phyloP scores from a whole-genome alignment of 2,113 vertebrate species.

The Calyptommatus sinebrachiatus region DNA sequence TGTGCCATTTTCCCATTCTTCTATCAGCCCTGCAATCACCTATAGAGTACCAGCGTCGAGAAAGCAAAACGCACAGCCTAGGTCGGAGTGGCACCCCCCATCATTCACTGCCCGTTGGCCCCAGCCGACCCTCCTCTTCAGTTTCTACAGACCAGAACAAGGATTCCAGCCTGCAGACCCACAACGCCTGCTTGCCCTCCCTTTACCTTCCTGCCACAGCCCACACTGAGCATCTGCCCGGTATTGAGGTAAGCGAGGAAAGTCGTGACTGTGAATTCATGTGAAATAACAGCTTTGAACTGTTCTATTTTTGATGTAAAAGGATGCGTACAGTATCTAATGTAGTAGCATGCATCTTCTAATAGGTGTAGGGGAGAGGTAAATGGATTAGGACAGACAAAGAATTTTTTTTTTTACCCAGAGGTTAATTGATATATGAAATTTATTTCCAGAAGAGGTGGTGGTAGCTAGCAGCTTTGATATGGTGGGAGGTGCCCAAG shows the following conservation, averaged over 20 bases:
- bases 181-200: slow-evolving; percentile 84
- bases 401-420: too few species aligned
- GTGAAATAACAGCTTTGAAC: not conserved
- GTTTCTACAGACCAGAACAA: slow-evolving; percentile 81
- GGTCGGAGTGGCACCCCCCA: slow-evolving; percentile 73
- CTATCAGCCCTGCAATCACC: slow-evolving; percentile 86
- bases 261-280: not conserved
- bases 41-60: slow-evolving; percentile 89
- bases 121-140: slow-evolving; percentile 76
- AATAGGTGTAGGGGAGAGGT: too few species aligned
- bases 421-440: too few species aligned
- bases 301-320: not conserved
- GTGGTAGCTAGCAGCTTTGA: too few species aligned
- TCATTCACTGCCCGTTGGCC: slow-evolving; percentile 44
- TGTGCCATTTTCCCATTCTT: not conserved
- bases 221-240: slow-evolving; percentile 27
- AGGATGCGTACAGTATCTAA: not conserved
- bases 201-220: slow-evolving; percentile 58
- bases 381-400: too few species aligned
- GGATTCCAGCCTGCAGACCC: slow-evolving; percentile 75
- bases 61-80: slow-evolving; percentile 90
- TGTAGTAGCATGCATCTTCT: too few species aligned
- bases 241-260: slow-evolving; percentile 49
- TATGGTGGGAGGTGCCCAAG: too few species aligned
- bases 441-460: too few species aligned